These are phyloP conservation scores for Syngnathoides biaculeatus DNA, from an alignment of 2,113 vertebrate species.

Conservation along the genomic window DNA sequence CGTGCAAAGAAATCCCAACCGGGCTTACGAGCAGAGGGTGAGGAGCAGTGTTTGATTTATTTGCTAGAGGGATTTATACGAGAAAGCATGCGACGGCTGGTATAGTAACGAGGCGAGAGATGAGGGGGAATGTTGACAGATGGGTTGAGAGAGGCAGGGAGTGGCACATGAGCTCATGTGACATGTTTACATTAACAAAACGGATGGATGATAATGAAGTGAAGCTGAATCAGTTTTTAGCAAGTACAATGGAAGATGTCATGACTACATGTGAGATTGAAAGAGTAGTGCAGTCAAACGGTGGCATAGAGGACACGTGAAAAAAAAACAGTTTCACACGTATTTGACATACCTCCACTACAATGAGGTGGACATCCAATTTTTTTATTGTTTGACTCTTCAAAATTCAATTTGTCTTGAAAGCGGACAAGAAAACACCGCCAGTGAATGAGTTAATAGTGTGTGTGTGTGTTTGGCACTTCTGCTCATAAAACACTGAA, in stretches of 20 bases:
- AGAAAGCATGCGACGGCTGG: constrained; percentile 21
- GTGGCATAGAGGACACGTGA: neutral
- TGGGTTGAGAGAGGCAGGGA: constrained; percentile 24
- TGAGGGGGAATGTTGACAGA: constrained; percentile 28
- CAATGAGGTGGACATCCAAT: neutral
- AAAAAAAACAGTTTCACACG: neutral
- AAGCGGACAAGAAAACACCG: neutral
- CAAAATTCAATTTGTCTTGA: neutral
- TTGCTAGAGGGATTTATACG: neutral
- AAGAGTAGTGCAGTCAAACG: neutral
- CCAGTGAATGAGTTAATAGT: neutral
- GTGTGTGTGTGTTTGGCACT: neutral
- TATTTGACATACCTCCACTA: neutral
- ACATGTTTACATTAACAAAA: constrained; percentile 16
- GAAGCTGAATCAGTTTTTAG: constrained; percentile 21
- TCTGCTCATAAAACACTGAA: constrained; percentile 3
- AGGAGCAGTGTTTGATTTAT: constrained; percentile 6
- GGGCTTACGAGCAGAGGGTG: neutral
- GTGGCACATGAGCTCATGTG: constrained; percentile 11
- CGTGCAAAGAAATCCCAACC: neutral
- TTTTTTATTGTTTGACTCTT: neutral
- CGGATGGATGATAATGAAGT: constrained; percentile 8
- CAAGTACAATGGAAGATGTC: neutral
- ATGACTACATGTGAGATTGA: neutral
- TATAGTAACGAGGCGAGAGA: constrained; percentile 7